Percentiles rank a stretch among this genome's conserved stretches.
Evolutionary conservation across 2,113 vertebrate genomes (phyloP).

Genomic region (Campylomormyrus numenius): DNA sequence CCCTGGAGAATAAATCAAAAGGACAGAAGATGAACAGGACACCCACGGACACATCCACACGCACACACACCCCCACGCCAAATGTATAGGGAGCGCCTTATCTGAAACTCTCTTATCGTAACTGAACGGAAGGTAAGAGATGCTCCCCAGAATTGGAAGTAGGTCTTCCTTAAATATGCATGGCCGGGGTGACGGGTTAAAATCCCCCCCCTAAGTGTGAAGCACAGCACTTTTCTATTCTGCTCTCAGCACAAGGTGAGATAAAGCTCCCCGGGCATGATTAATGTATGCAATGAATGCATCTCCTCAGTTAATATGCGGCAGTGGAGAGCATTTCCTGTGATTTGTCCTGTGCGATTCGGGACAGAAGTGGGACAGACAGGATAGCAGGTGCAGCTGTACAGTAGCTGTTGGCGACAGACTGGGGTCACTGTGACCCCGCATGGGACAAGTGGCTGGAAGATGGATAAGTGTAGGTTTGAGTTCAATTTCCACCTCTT

Average conservation of each 20-base stretch:
- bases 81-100: constrained; percentile 14
- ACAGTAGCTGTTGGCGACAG: neutral
- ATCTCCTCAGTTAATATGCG: constrained; percentile 18
- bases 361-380: neutral
- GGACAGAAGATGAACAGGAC: constrained; percentile 25
- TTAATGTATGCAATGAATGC: constrained; percentile 38
- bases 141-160: constrained; percentile 30
- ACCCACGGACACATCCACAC: constrained; percentile 6
- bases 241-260: constrained; percentile 24
- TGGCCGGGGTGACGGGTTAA: constrained; percentile 34
- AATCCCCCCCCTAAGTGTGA: constrained; percentile 16
- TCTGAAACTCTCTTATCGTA: constrained; percentile 23
- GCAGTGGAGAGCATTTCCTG: constrained; percentile 30
- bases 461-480: neutral
- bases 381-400: neutral
- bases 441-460: neutral
- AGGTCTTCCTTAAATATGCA: constrained; percentile 44
- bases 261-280: constrained; percentile 31
- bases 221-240: constrained; percentile 15
- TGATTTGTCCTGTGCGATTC: constrained; percentile 5
- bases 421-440: neutral
- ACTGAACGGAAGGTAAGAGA: constrained; percentile 23
- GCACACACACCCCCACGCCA: neutral
- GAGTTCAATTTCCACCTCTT: neutral
- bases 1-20: neutral